Conservation (phyloP, 1,140 invertebrate genomes). For the Chymomyza costata region DNA sequence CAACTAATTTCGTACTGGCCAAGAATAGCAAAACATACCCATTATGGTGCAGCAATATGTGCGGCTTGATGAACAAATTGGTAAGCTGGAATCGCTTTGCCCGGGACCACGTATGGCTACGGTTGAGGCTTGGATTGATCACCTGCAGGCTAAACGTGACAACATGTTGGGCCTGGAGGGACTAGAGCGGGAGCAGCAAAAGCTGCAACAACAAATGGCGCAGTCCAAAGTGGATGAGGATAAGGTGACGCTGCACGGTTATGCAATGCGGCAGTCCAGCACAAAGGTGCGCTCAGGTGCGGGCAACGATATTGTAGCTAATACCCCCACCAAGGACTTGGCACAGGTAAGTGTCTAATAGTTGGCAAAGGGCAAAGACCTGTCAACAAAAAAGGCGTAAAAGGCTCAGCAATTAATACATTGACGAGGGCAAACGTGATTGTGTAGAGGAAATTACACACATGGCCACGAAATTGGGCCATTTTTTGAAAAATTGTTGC, state of each 20-base stretch:
- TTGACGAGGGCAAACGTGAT: not conserved
- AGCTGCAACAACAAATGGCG: not conserved
- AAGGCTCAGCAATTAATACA: too few relatives aligned
- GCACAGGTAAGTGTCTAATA: conserved; percentile 58
- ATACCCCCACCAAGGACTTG: conserved; percentile 66
- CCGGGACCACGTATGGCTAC: conserved; percentile 70
- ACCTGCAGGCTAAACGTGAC: conserved; percentile 57
- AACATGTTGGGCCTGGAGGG: conserved; percentile 55
- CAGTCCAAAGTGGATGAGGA: not conserved
- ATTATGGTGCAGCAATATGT: conserved; percentile 63
- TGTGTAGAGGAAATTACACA: not conserved
- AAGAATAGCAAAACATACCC: conserved; percentile 19
- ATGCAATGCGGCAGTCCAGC: conserved; percentile 6
- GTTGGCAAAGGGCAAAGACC: too few relatives aligned
- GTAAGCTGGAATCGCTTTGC: conserved; percentile 59
- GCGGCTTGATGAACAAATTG: conserved; percentile 64
- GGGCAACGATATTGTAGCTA: conserved; percentile 55
- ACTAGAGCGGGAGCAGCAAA: conserved; percentile 10
- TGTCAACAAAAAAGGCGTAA: not conserved
- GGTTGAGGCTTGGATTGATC: conserved; percentile 69
- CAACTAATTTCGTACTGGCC: not conserved
- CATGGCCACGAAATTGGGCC: not conserved
- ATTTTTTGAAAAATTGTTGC: not conserved
- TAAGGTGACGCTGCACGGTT: conserved; percentile 7
- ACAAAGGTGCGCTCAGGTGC: conserved; percentile 17